A percentile compares a stretch with the other conserved stretches of the same genome.
phyloP scores from a whole-genome alignment of 1,140 invertebrate genomes.

The Meloidogyne hapla region DNA sequence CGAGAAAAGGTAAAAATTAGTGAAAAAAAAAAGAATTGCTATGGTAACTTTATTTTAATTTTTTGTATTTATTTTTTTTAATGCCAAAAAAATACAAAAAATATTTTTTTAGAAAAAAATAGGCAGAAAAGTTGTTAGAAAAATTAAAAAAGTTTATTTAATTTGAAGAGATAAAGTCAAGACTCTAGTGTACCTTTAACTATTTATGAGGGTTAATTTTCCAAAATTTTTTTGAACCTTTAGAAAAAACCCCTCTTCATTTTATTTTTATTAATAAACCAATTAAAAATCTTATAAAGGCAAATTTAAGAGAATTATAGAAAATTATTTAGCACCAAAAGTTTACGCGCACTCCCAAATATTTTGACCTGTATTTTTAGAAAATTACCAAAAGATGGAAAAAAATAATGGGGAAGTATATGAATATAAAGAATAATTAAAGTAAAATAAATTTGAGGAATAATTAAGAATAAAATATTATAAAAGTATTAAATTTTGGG shows the following conservation, averaged over 20 bases:
- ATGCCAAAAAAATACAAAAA: not conserved
- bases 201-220: not conserved
- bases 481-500: too few species aligned
- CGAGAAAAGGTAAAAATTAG: not conserved
- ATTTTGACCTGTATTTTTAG: constrained; percentile 2
- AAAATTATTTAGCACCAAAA: not conserved
- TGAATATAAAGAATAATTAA: too few species aligned
- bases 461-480: too few species aligned
- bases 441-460: too few species aligned
- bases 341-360: not conserved
- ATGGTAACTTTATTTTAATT: constrained; percentile 1
- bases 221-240: too few species aligned
- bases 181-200: not conserved
- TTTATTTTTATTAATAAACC: not conserved
- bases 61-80: not conserved
- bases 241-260: too few species aligned
- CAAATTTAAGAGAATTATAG: not conserved
- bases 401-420: too few species aligned
- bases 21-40: not conserved
- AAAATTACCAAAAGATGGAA: not conserved
- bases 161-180: not conserved
- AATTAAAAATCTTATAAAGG: not conserved
- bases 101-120: not conserved
- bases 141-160: not conserved
- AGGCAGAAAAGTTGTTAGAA: not conserved